Percentiles rank a stretch among this genome's conserved stretches.
These are phyloP conservation scores for Tenualosa ilisha DNA, from an alignment of 2,797 vertebrate genomes.

Conservation along the genomic window DNA sequence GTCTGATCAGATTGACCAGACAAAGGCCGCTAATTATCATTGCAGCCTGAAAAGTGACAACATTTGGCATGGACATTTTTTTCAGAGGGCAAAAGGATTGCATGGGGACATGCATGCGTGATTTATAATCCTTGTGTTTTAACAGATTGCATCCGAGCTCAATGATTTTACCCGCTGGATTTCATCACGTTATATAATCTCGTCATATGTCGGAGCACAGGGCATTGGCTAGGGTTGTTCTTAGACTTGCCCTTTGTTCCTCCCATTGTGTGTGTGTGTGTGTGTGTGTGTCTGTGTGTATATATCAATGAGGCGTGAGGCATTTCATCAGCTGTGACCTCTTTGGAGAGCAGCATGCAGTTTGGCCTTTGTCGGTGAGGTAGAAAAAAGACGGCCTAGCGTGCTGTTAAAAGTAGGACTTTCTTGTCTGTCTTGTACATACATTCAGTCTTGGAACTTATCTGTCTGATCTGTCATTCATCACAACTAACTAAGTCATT, in stretches of 20 bases:
- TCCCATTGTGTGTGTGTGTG: no score
- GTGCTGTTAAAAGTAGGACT: neutral
- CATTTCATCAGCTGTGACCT: neutral
- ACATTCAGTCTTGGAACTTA: no score
- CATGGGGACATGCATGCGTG: slow-evolving; percentile 8
- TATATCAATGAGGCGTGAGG: neutral
- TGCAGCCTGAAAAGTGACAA: neutral
- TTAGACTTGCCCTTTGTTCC: slow-evolving; percentile 18
- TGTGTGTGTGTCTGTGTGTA: neutral
- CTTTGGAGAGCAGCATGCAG: neutral
- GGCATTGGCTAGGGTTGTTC: slow-evolving; percentile 3
- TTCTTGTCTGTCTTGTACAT: neutral
- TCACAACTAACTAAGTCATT: no score
- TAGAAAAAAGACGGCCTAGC: neutral
- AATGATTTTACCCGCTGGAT: slow-evolving; percentile 10
- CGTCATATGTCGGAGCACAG: slow-evolving; percentile 14
- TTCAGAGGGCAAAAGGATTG: neutral
- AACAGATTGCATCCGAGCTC: slow-evolving; percentile 1
- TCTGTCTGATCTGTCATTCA: no score
- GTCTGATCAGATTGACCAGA: neutral
- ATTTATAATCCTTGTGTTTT: slow-evolving; percentile 30
- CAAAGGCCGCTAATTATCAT: neutral
- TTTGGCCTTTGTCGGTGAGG: neutral
- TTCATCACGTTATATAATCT: slow-evolving; percentile 22
- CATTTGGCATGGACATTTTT: neutral